phyloP scores from a whole-genome alignment of 2,113 vertebrate genomes.

The Sturnira hondurensis region DNA sequence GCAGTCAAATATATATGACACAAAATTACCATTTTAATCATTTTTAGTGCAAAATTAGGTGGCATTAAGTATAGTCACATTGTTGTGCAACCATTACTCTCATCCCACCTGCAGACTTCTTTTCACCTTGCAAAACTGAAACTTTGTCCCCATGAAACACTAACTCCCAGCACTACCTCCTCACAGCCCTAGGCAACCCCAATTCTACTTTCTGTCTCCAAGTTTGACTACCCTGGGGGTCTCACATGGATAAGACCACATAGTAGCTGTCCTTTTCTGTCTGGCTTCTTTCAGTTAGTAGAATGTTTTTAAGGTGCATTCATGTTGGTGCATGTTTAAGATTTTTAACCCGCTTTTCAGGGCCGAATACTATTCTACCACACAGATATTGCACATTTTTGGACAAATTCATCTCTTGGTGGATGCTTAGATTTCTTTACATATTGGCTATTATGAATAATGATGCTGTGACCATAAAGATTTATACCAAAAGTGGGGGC shows the following conservation, averaged over 20 bases:
- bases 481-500: neutral
- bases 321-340: fast-evolving
- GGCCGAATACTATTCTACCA: fast-evolving
- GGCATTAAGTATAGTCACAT: fast-evolving
- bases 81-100: fast-evolving
- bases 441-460: neutral
- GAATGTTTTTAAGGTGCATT: fast-evolving
- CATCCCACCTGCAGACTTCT: fast-evolving
- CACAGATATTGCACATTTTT: fast-evolving
- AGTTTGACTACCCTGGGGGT: fast-evolving
- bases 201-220: fast-evolving
- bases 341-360: neutral
- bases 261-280: fast-evolving
- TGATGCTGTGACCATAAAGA: fast-evolving
- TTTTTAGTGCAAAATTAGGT: fast-evolving
- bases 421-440: fast-evolving
- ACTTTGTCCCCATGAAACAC: fast-evolving
- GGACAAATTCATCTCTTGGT: neutral
- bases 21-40: neutral
- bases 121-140: too few species aligned
- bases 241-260: fast-evolving
- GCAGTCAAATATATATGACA: neutral
- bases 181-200: neutral
- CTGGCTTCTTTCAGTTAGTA: neutral
- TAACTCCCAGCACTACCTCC: fast-evolving